Evolutionary conservation across 2,113 vertebrate genomes (phyloP).

Genomic region (Psittacus erithacus): DNA sequence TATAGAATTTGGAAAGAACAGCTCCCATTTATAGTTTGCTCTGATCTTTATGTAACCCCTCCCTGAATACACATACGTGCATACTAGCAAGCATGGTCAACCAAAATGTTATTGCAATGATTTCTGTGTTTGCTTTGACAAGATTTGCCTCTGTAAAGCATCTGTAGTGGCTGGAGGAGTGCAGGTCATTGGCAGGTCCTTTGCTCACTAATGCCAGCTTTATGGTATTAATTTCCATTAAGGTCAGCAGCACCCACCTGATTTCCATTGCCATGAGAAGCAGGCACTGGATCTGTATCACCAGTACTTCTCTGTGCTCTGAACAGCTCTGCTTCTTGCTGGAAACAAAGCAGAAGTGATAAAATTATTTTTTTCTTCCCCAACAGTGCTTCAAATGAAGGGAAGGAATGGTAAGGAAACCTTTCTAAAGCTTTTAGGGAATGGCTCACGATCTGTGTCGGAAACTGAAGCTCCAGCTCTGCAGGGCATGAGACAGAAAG

Average conservation of each 20-base stretch:
- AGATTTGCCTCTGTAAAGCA: not conserved
- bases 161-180: not conserved
- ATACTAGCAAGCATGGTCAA: not conserved
- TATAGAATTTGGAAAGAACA: conserved; percentile 25
- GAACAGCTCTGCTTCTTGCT: not conserved
- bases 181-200: not conserved
- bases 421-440: not conserved
- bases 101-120: not conserved
- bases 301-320: not conserved
- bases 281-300: not conserved
- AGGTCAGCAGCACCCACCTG: not conserved
- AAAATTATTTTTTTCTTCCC: not conserved
- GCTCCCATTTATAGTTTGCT: not conserved
- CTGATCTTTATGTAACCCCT: not conserved
- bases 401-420: not conserved
- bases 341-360: not conserved
- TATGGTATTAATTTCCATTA: not conserved
- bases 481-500: not conserved
- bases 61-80: not conserved
- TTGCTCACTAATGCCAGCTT: not conserved
- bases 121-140: not conserved
- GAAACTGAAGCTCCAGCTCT: not conserved
- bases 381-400: not conserved
- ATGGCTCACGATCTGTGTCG: not conserved
- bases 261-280: not conserved